A percentile compares a stretch with the other conserved stretches of the same genome.
Conservation (phyloP, 2,888 invertebrate species). For the Drosophila formosana region DNA sequence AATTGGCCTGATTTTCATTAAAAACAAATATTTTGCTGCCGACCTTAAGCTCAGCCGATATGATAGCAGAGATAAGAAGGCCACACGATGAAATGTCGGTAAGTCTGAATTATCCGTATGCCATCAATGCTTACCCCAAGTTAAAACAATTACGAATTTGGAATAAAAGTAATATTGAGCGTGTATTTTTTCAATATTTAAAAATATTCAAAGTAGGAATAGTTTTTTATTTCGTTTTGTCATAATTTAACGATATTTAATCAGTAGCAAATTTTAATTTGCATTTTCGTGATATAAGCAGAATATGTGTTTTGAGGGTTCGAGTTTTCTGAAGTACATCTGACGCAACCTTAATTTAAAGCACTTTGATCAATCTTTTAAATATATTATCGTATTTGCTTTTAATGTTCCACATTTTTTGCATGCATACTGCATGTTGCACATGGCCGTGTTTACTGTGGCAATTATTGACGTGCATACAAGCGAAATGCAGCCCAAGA, state of each 20-base stretch:
- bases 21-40: constrained; percentile 25
- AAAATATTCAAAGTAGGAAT: no score
- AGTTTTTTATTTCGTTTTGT: no score
- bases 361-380: constrained; percentile 15
- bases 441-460: constrained; percentile 55
- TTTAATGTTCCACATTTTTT: constrained; percentile 45
- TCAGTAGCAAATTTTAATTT: no score
- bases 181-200: no score
- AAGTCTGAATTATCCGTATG: neutral
- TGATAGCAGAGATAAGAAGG: constrained; percentile 7
- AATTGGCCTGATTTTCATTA: constrained; percentile 44
- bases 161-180: no score
- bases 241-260: neutral
- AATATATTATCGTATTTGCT: constrained; percentile 52
- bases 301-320: no score
- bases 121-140: neutral
- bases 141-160: neutral
- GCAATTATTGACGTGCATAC: constrained; percentile 79
- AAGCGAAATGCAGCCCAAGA: constrained; percentile 60
- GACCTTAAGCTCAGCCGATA: constrained; percentile 7
- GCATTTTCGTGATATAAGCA: no score
- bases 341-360: constrained; percentile 12
- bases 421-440: constrained; percentile 38
- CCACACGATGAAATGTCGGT: neutral
- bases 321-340: neutral